These are phyloP conservation scores for Dryobates pubescens DNA, from an alignment of 2,797 vertebrate species.

Conservation along the genomic window DNA sequence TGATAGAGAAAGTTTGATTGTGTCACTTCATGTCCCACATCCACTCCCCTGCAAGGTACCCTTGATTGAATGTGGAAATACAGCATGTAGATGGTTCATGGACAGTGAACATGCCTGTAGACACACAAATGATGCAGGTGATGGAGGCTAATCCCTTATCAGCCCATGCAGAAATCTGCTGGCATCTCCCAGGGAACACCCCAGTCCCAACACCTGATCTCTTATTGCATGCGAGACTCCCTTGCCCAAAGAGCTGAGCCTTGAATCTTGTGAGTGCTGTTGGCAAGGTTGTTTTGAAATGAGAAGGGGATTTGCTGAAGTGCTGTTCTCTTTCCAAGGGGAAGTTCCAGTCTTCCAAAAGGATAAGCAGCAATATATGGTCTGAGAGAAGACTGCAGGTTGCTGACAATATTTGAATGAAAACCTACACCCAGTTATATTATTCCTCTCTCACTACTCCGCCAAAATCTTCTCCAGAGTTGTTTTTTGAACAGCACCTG, in stretches of 20 bases:
- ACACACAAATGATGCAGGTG: background rate
- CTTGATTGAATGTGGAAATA: background rate
- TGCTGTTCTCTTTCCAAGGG: background rate
- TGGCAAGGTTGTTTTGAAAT: background rate
- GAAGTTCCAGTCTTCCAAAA: background rate
- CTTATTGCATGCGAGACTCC: background rate
- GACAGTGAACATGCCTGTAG: background rate
- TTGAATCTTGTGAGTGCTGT: background rate
- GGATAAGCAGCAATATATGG: background rate
- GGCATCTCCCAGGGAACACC: background rate
- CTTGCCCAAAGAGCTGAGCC: background rate
- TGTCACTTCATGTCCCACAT: background rate
- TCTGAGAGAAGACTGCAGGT: background rate
- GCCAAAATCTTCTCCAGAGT: background rate
- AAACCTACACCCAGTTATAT: background rate
- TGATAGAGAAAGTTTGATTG: background rate
- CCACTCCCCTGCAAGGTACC: no score
- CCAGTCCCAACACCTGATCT: background rate
- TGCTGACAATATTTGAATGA: background rate
- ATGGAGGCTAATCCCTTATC: background rate
- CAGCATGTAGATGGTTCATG: rapidly evolving
- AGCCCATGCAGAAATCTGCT: background rate
- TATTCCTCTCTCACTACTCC: background rate
- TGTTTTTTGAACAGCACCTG: background rate
- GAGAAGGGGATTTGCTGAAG: background rate